Percentiles rank a stretch among this genome's conserved stretches.
Evolutionary conservation across 2,888 invertebrate species (phyloP).

Genomic region (Hermodice carunculata): DNA sequence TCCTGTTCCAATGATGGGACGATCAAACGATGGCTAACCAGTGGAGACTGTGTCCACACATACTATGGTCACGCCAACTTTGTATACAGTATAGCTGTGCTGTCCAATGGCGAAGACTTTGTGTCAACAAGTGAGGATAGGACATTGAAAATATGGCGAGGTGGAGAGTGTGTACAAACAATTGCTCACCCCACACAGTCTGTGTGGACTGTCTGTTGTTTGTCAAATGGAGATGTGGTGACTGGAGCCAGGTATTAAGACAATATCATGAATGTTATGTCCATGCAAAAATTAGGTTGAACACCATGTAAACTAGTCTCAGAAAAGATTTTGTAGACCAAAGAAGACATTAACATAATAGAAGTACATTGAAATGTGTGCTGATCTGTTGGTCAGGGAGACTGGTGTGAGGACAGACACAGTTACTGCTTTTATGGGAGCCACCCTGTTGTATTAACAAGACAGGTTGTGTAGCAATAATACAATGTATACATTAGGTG

Average conservation of each 20-base stretch:
- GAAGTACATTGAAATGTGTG: background rate
- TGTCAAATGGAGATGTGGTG: conserved; percentile 90
- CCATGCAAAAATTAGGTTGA: no score
- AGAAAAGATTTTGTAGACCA: no score
- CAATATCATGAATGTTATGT: no score
- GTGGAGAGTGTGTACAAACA: conserved; percentile 72
- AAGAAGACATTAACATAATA: no score
- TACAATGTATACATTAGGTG: no score
- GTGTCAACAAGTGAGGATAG: conserved; percentile 86
- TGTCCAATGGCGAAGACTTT: conserved; percentile 75
- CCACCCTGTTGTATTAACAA: no score
- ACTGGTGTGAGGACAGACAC: no score
- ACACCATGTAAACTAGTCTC: no score
- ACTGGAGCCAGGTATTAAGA: conserved; percentile 81
- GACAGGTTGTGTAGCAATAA: no score
- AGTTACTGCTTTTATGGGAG: no score
- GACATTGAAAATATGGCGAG: conserved; percentile 84
- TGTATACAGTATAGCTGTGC: conserved; percentile 77
- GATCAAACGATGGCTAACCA: conserved; percentile 84
- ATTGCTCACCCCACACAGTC: conserved; percentile 87
- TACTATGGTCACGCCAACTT: conserved; percentile 89
- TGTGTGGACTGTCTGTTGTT: conserved; percentile 87
- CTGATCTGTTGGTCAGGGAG: background rate
- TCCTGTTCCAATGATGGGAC: conserved; percentile 95
- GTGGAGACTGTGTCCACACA: conserved; percentile 77